These are phyloP conservation scores for Lagopus muta DNA, from an alignment of 2,113 vertebrate genomes.

Conservation along the genomic window DNA sequence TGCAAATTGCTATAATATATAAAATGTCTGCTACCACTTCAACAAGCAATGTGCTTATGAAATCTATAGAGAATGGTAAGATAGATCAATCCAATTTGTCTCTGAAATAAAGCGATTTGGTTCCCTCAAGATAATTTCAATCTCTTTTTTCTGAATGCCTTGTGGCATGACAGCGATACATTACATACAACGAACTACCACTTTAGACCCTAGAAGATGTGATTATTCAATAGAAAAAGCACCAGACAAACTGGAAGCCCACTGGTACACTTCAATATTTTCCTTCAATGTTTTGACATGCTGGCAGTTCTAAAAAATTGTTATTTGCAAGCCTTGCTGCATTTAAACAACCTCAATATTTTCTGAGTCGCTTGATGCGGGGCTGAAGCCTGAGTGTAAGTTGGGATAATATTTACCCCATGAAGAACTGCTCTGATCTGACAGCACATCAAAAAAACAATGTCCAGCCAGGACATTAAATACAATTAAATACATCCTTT, in stretches of 20 bases:
- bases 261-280: slow-evolving; percentile 20
- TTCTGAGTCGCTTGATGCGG: not conserved
- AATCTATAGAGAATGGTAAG: slow-evolving; percentile 15
- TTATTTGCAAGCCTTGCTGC: slow-evolving; percentile 16
- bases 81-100: slow-evolving; percentile 51
- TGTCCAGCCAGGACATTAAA: not conserved
- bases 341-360: slow-evolving; percentile 5
- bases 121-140: slow-evolving; percentile 59
- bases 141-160: slow-evolving; percentile 32
- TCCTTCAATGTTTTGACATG: slow-evolving; percentile 8
- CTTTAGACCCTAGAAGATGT: slow-evolving; percentile 4
- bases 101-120: slow-evolving; percentile 57
- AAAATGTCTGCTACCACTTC: slow-evolving; percentile 68
- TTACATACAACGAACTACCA: not conserved
- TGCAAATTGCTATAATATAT: slow-evolving; percentile 66
- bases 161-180: not conserved
- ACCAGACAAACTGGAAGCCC: slow-evolving; percentile 21
- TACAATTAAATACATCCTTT: not conserved
- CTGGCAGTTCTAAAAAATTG: not conserved
- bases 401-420: slow-evolving; percentile 2
- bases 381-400: not conserved
- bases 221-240: slow-evolving; percentile 50
- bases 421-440: not conserved
- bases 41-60: slow-evolving; percentile 35
- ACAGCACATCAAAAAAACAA: slow-evolving; percentile 39